Conservation (phyloP, 2,797 vertebrate genomes). For the Choloepus didactylus region DNA sequence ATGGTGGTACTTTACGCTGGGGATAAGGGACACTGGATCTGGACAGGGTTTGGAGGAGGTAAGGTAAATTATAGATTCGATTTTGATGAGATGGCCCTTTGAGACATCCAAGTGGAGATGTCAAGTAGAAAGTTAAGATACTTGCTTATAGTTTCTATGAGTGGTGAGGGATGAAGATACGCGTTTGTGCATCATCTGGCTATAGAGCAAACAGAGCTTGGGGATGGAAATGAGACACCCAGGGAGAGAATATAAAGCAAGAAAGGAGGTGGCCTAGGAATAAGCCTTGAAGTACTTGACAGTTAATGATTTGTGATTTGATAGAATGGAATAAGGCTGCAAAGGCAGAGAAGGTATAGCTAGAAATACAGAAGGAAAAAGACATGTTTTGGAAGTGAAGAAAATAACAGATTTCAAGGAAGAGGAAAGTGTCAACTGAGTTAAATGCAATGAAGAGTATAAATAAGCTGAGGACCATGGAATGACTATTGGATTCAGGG, state of each 20-base stretch:
- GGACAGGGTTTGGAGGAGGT: not conserved
- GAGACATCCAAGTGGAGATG: not conserved
- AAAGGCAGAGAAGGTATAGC: not conserved
- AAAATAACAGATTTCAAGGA: not conserved
- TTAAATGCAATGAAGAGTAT: not conserved
- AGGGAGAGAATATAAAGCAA: not conserved
- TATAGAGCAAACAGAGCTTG: not conserved
- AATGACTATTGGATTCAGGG: not conserved
- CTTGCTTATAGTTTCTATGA: not conserved
- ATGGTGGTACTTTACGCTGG: not conserved
- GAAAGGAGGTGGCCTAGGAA: not conserved
- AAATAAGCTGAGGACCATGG: not conserved
- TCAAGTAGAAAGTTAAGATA: constrained; percentile 5
- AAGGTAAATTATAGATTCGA: not conserved
- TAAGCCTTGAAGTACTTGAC: not conserved
- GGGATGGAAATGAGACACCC: not conserved
- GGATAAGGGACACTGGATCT: not conserved
- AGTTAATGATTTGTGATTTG: too few species aligned
- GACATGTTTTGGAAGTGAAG: not conserved
- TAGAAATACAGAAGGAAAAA: not conserved
- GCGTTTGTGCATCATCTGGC: not conserved
- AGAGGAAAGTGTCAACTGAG: not conserved
- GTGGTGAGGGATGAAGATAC: not conserved
- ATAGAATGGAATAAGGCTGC: not conserved
- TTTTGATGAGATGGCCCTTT: constrained; percentile 15